Evolutionary conservation across 1,140 invertebrate species (phyloP), one percentile per base, ranked within the genome.

Genomic region (Homarus americanus): DNA sequence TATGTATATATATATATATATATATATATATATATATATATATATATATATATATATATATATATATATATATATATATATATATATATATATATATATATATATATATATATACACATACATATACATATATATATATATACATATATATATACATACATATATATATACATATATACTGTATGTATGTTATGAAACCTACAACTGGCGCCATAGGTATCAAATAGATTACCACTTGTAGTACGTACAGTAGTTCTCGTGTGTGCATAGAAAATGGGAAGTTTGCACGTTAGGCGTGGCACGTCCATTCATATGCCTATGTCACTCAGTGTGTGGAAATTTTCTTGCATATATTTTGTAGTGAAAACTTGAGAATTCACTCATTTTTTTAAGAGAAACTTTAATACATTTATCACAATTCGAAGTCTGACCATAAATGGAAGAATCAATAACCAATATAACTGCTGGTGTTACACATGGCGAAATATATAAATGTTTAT

Each of bases 401-500:
- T 49, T 49, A 49, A 49, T 41, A 79, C 0, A 20, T 40, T 12
- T 24, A 36, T n/a, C n/a, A n/a, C 34, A 17, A 34, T 32, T 12
- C 12, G n/a, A 28, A 32, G 10, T 15, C 24, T 75, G 20, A 40
- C 38, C 5, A 41, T 9, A 41, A 28, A 78, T 75, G 32, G 10
- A 28, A 1, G 32, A 24, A 44, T 20, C 44, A 63, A 73, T 44
- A 72, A 36, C 44, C n/a, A 85, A 73, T 38, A 73, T 44, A 44
- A 85, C 69, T 85, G 82, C 66, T 85, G 82, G 82, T 85, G 82
- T 73, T 85, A 85, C 40, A 44, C 28, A 83, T 28, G n/a, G 58
- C 24, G 58, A 63, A 20, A 63, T n/a, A 63, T 24, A 63, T 63
- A 15, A 4, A 58, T 63, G 12, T 63, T 63, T 20, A 20, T 63